These are phyloP conservation scores for Anableps anableps DNA, from an alignment of 2,797 vertebrate species.

Conservation along the genomic window DNA sequence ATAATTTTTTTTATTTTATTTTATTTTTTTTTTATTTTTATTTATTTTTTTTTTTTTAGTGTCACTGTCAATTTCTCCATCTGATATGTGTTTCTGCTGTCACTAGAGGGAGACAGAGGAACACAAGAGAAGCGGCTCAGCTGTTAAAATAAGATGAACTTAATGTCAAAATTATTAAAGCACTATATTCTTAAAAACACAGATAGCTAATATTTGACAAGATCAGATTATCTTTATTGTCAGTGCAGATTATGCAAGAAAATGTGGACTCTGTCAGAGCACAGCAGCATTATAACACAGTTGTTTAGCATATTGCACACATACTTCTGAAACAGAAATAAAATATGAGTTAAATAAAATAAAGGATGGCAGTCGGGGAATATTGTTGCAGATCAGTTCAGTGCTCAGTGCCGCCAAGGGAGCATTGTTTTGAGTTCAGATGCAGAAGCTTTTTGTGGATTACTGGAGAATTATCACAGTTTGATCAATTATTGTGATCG, in stretches of 20 bases:
- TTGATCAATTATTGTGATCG: neutral
- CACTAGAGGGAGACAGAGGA: constrained; percentile 67
- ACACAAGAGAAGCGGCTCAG: constrained; percentile 6
- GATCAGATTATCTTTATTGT: neutral
- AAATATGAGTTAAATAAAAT: neutral
- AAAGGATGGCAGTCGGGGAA: neutral
- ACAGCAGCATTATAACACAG: neutral
- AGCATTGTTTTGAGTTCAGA: neutral
- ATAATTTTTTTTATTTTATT: too few relatives aligned
- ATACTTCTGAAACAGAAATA: neutral
- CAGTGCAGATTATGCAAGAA: neutral
- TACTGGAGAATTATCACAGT: neutral
- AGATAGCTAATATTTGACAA: neutral
- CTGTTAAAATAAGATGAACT: neutral
- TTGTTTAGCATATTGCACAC: neutral
- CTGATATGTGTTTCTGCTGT: constrained; percentile 19
- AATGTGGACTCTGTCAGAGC: neutral
- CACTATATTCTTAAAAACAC: neutral
- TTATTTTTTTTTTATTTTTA: too few relatives aligned
- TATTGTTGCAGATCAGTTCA: neutral
- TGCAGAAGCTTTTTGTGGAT: neutral
- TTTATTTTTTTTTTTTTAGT: neutral
- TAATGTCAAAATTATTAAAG: neutral
- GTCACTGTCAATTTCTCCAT: neutral
- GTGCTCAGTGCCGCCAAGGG: neutral